A percentile compares a stretch with the other conserved stretches of the same genome.
These are phyloP conservation scores for Altica lythri DNA, from an alignment of 2,888 invertebrate species.

Conservation along the genomic window DNA sequence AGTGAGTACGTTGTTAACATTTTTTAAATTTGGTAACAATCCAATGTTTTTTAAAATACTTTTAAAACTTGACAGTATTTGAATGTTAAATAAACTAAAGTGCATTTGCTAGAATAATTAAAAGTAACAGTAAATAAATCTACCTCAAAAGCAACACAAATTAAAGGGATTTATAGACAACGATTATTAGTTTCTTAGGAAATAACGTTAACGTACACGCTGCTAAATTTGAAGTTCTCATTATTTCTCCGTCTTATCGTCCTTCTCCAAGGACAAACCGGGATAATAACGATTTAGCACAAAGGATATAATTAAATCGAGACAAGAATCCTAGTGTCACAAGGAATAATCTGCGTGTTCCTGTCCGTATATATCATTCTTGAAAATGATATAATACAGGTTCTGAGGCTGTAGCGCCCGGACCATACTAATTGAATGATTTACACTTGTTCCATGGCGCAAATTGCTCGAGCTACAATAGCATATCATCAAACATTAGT, in stretches of 20 bases:
- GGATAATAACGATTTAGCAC: slow-evolving; percentile 24
- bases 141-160: no score
- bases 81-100: no score
- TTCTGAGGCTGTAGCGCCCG: slow-evolving; percentile 13
- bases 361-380: slow-evolving; percentile 30
- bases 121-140: no score
- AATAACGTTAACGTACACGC: neutral
- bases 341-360: slow-evolving; percentile 24
- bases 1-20: no score
- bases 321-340: slow-evolving; percentile 27
- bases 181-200: neutral
- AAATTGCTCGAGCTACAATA: slow-evolving; percentile 8
- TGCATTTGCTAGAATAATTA: no score
- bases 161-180: neutral
- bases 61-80: no score
- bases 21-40: no score
- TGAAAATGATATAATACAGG: slow-evolving; percentile 29
- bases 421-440: slow-evolving; percentile 28
- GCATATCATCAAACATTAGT: neutral
- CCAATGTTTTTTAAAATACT: no score
- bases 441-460: slow-evolving; percentile 13
- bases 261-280: slow-evolving; percentile 23
- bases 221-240: slow-evolving; percentile 7
- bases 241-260: slow-evolving; percentile 22
- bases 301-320: slow-evolving; percentile 34